These are phyloP conservation scores for Neomonachus schauinslandi DNA, from an alignment of 2,113 vertebrate genomes.

Conservation along the genomic window DNA sequence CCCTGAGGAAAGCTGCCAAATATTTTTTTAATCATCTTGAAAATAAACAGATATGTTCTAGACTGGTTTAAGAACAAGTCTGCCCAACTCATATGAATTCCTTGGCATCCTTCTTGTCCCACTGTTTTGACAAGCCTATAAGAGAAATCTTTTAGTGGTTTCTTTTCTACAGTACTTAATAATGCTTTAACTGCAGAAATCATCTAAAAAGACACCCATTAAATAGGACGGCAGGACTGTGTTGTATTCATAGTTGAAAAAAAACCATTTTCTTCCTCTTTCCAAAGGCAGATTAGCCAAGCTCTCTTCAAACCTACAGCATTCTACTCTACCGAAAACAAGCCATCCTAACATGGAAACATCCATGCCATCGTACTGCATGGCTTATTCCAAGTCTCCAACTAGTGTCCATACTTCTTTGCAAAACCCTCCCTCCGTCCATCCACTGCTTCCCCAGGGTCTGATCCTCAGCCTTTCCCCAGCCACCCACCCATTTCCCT, in stretches of 20 bases:
- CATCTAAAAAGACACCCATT: slow-evolving; percentile 37
- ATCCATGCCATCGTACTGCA: background rate
- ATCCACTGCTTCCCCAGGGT: background rate
- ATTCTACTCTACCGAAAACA: slow-evolving; percentile 8
- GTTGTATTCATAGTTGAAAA: background rate
- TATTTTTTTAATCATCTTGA: slow-evolving; percentile 51
- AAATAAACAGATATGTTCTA: slow-evolving; percentile 57
- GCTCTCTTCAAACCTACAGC: background rate
- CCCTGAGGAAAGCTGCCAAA: slow-evolving; percentile 46
- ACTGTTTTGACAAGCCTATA: background rate
- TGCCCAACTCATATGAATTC: slow-evolving; percentile 16
- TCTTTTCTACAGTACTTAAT: slow-evolving; percentile 24
- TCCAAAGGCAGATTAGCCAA: background rate
- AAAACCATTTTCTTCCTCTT: background rate
- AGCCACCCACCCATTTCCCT: background rate
- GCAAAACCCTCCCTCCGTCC: background rate
- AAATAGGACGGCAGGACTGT: background rate
- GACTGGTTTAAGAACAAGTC: slow-evolving; percentile 2
- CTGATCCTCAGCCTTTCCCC: background rate
- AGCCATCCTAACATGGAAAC: background rate
- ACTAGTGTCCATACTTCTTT: background rate
- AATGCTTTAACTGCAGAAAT: slow-evolving; percentile 59
- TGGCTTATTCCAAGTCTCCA: background rate
- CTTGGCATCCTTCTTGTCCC: background rate
- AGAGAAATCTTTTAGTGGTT: slow-evolving; percentile 33